phyloP scores from a whole-genome alignment of 2,888 invertebrate genomes.

The Dusona sp. region DNA sequence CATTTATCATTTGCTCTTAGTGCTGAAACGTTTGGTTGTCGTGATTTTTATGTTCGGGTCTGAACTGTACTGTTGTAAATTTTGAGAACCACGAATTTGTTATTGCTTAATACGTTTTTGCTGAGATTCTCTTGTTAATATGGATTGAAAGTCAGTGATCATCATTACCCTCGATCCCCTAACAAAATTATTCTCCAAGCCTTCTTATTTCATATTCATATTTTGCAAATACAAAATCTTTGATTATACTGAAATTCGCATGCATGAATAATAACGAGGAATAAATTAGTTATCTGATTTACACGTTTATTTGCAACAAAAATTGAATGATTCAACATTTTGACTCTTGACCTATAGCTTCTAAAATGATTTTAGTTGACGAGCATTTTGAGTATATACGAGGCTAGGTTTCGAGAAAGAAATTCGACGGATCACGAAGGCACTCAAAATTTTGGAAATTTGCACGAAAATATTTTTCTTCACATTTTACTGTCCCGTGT shows the following conservation, averaged over 20 bases:
- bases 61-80: not conserved
- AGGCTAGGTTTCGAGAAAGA: not conserved
- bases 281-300: not conserved
- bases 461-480: not conserved
- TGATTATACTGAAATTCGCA: not conserved
- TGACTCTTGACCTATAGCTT: not conserved
- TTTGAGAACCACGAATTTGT: not conserved
- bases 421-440: too few species aligned
- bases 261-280: not conserved
- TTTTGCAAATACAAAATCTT: not conserved
- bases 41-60: not conserved
- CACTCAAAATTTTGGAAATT: too few species aligned
- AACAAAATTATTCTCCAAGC: not conserved
- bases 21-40: not conserved
- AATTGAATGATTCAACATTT: not conserved
- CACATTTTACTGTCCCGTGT: not conserved
- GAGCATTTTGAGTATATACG: constrained; percentile 36
- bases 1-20: not conserved
- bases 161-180: not conserved
- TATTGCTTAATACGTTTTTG: not conserved
- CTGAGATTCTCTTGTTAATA: not conserved
- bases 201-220: not conserved
- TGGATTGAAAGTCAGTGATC: not conserved
- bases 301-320: not conserved
- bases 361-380: not conserved